Evolutionary conservation across 64 coral and sea anemone genomes (phyloP), one percentile per base, ranked within the genome.

Genomic region (Montipora cactus): DNA sequence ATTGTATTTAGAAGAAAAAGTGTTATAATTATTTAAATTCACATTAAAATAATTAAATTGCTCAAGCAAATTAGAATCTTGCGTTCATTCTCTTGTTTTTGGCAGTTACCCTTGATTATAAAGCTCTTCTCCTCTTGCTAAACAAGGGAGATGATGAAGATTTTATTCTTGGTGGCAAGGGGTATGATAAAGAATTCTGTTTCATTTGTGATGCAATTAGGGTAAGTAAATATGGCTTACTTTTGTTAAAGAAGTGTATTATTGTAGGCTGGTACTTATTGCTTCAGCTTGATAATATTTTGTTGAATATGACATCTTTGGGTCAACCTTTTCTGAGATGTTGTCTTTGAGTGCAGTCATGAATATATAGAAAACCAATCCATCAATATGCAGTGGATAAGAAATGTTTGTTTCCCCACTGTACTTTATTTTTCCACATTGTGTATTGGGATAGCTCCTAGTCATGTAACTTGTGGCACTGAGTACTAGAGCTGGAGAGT

Each of bases 71-170:
- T 64, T 64, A 64, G 59, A 64, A 64, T 0, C 70, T 74, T 74
- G 5, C 70, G 0, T 74, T 79, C 45, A 79, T 55, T 79, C 70
- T 74, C 47, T 57, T 75, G 22, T 59, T 8, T 77, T 78, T 78
- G 77, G 58, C 58, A 90, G 88, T 80, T 67, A 90, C 88, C 47
- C 75, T 90, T 67, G 88, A 90, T 64, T 77, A 78, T 23, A 90
- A 90, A 90, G 88, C 88, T 53, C 59, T 90, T 59, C 64, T 90
- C 45, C 75, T 79, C 58, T 80, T 90, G 66, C 74, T 90, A 53
- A 50, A 77, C 7, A 90, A 70, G 37, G 66, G 66, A 49, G 75
- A 80, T 68, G 88, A 89, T 89, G 23, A 80, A 67, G 77, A 80
- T 8, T 80, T 90, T 64, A 6, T 46, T 14, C 58, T 89, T 89